Evolutionary conservation across 1,140 invertebrate species (phyloP).

Genomic region (Drosophila orena): DNA sequence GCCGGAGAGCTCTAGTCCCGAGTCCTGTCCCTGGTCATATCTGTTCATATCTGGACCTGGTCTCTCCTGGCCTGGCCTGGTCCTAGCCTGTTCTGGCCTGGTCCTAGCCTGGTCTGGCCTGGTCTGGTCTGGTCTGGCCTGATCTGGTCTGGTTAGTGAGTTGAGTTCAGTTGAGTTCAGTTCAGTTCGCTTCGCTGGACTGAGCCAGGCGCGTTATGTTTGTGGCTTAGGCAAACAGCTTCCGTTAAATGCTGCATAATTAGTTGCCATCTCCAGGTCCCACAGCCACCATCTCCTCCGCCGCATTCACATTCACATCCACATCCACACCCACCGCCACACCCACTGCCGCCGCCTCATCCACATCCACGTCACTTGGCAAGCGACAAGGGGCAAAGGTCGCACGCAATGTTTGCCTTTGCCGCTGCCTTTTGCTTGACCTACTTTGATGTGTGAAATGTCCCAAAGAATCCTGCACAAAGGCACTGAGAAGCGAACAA

Average conservation of each 20-base stretch:
- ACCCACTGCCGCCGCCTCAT: too few species aligned
- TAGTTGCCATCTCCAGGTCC: constrained; percentile 75
- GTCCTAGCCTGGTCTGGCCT: neutral
- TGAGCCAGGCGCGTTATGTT: constrained; percentile 33
- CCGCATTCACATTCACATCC: neutral
- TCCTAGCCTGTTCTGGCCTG: constrained; percentile 12
- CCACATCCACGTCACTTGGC: constrained; percentile 52
- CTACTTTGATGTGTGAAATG: constrained; percentile 83
- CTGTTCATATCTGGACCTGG: neutral
- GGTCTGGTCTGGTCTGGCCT: neutral
- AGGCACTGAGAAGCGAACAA: constrained; percentile 9
- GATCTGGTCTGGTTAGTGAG: constrained; percentile 37
- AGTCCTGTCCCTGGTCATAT: constrained; percentile 17
- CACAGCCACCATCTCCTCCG: neutral
- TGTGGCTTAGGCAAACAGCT: constrained; percentile 77
- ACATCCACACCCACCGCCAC: too few species aligned
- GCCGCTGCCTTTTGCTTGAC: constrained; percentile 74
- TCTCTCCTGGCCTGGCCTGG: neutral
- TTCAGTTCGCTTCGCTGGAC: constrained; percentile 56
- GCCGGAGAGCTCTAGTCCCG: constrained; percentile 10
- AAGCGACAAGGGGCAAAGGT: constrained; percentile 73
- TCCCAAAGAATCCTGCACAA: constrained; percentile 60
- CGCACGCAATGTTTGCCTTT: constrained; percentile 72
- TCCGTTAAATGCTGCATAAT: constrained; percentile 82
- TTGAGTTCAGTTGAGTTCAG: constrained; percentile 46